A percentile compares a stretch with the other conserved stretches of the same genome.
Evolutionary conservation across 2,113 vertebrate species (phyloP).

Genomic region (Atlantisia rogersi): DNA sequence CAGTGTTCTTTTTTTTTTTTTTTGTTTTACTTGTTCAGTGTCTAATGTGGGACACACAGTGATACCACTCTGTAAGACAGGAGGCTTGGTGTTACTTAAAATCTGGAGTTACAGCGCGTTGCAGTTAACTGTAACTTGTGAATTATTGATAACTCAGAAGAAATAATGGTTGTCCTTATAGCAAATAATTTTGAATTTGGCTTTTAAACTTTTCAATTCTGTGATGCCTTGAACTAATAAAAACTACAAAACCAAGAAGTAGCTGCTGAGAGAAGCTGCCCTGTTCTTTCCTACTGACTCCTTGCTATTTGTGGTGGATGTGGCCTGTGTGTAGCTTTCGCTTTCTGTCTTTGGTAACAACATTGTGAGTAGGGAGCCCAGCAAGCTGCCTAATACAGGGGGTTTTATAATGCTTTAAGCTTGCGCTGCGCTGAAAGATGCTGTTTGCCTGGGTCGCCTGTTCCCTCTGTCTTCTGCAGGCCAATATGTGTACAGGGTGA

Average conservation of each 20-base stretch:
- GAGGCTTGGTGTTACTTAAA: conserved; percentile 6
- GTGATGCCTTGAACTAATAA: neutral
- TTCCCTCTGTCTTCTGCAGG: neutral
- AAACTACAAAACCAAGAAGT: neutral
- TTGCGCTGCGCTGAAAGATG: neutral
- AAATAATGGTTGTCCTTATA: conserved; percentile 24
- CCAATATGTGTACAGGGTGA: accelerated
- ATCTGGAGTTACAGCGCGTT: neutral
- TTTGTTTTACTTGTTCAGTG: conserved; percentile 46
- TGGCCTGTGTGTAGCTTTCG: neutral
- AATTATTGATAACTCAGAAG: conserved; percentile 27
- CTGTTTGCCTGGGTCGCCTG: neutral
- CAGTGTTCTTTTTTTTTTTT: conserved; percentile 25
- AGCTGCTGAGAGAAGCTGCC: neutral
- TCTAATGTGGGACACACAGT: neutral
- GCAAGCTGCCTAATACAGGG: neutral
- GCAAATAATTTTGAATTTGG: neutral
- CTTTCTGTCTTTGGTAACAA: neutral
- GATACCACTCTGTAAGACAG: conserved; percentile 37
- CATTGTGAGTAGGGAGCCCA: neutral
- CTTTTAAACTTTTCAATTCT: neutral
- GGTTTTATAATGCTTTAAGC: neutral
- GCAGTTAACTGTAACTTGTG: neutral
- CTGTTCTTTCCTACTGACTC: neutral
- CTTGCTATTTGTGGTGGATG: neutral